Percentiles rank a stretch among this genome's conserved stretches.
Conservation (phyloP, 1,140 invertebrate species). For the Pygmarrhopalites habei region DNA sequence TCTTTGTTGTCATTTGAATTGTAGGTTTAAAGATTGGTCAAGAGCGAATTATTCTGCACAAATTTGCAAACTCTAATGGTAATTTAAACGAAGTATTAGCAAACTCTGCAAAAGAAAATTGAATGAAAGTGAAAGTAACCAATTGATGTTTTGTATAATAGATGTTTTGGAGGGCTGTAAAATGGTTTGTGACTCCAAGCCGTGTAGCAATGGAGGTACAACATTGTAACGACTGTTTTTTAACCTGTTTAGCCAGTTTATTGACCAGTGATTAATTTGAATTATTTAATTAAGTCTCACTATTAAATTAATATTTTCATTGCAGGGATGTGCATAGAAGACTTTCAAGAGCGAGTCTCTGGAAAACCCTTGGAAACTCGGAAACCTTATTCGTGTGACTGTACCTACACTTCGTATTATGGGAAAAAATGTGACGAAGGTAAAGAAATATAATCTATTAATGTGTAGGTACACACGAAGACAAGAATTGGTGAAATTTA, state of each 20-base stretch:
- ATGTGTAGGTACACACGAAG: too few species aligned
- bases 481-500: too few species aligned
- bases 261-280: too few species aligned
- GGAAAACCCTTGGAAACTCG: too few species aligned
- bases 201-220: conserved; percentile 71
- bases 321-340: conserved; percentile 70
- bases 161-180: conserved; percentile 65
- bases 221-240: too few species aligned
- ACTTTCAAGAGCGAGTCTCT: conserved; percentile 76
- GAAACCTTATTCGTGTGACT: conserved; percentile 78
- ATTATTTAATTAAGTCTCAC: too few species aligned
- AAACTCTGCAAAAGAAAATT: too few species aligned
- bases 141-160: conserved; percentile 38
- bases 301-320: too few species aligned
- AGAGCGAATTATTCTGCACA: neutral
- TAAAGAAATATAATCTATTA: too few species aligned
- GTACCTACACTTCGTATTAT: conserved; percentile 78
- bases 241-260: too few species aligned
- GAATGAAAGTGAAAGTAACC: too few species aligned
- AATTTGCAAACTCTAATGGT: conserved; percentile 1
- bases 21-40: neutral
- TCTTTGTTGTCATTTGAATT: neutral
- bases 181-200: conserved; percentile 77
- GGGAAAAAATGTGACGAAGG: conserved; percentile 62
- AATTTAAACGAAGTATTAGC: too few species aligned